Evolutionary conservation across 2,113 vertebrate genomes (phyloP).

Genomic region (Dipodomys stephensi): DNA sequence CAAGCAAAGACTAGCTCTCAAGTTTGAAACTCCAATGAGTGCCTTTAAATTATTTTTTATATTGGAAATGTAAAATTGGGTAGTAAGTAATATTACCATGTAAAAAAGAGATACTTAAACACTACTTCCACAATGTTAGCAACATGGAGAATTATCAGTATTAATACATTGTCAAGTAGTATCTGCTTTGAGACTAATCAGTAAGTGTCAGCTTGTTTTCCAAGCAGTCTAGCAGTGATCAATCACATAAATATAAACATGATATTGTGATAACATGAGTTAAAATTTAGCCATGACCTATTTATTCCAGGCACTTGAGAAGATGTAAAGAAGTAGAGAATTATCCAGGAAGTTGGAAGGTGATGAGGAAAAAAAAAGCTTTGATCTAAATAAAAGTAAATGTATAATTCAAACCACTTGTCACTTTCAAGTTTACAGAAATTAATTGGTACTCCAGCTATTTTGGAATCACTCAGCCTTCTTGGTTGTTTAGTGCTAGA

Average conservation of each 20-base stretch:
- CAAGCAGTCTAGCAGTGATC: not conserved
- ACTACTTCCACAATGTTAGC: not conserved
- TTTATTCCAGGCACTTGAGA: not conserved
- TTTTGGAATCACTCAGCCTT: not conserved
- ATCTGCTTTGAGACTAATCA: not conserved
- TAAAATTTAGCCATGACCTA: conserved; percentile 26
- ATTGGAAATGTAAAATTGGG: not conserved
- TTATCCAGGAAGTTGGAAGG: not conserved
- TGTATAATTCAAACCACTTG: not conserved
- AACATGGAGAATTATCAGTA: conserved; percentile 12
- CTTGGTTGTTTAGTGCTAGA: not conserved
- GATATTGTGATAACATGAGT: not conserved
- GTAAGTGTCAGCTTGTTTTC: not conserved
- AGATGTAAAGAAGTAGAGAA: conserved; percentile 25
- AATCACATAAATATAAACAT: not conserved
- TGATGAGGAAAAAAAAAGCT: conserved; percentile 1
- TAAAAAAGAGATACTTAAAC: conserved; percentile 9
- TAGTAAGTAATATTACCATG: not conserved
- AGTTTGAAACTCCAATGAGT: conserved; percentile 13
- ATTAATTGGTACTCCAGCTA: not conserved
- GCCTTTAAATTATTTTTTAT: not conserved
- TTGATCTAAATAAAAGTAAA: conserved; percentile 19
- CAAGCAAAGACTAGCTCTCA: not conserved
- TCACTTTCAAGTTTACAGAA: conserved; percentile 25
- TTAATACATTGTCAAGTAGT: not conserved